Base-by-base conservation (phyloP, 30 jellyfish, hydroid and myxozoan species). In the Morbakka virulenta region DNA sequence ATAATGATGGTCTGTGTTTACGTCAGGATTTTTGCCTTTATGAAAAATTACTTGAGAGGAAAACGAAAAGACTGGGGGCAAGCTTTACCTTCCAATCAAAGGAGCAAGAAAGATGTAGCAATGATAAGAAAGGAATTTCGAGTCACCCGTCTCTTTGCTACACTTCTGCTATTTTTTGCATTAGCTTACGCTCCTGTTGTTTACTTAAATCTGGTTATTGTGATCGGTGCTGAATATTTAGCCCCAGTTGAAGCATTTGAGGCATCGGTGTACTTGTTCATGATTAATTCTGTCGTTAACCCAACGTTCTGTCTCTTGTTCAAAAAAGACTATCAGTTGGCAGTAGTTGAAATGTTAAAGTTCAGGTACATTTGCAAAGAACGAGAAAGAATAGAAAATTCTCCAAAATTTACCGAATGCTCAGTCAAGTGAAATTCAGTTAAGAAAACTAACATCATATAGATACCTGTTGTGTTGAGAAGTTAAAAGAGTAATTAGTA, bases 121-220 rank as follows among this genome's bases (percentile, higher is more conserved):
- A 41, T 41, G 57, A 17, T 41, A 6, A 41, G 17, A 41, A 41
- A 41, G 57, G 57, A 41, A 41, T 41, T 41, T 6, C 9, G 57
- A 41, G 17, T 41, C 17, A 41, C 57, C 57, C 9, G 57, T 6
- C 17, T 41, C 23, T 65, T 65, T 22, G 64, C 65, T 4, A 20
- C 28, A 28, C 65, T 65, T 3, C 77, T 65, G 64, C 77, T 65
- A 11, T 65, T 65, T 28, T 65, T 65, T 28, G 25, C 31, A 9
- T 28, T 65, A 17, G 77, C 77, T 23, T 65, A 65, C 77, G 6
- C 31, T 65, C 77, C 77, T 3, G 28, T 65, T 11, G 20, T 65
- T 3, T 65, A 65, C 22, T 14, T 28, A 11, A 65, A 65, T 65
- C 31, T 65, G 12, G 77, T 31, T 4, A 12, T 11, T 65, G 12